Base-by-base conservation (phyloP, 35 echinoderm and acorn worm species). In the Diadema setosum region DNA sequence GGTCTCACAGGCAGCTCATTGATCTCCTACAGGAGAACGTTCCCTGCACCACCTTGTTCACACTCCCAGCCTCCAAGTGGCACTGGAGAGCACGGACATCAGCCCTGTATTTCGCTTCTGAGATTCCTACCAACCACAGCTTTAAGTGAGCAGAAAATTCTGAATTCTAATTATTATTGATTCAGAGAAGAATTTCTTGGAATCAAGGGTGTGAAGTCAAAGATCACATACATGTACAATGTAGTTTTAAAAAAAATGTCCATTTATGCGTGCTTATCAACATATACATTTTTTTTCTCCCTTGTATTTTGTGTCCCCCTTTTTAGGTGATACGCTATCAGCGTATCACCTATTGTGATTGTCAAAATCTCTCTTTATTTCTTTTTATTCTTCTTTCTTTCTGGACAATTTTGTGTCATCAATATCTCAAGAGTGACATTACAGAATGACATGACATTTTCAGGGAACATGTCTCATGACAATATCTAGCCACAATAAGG, bases 81-180 rank as follows among this genome's bases (percentile, higher is more conserved):
- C 96, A 98, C 33, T 98, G 96, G 96, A 98, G 85, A 67, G 96
- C 96, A 40, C 82, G 96, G 67, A 94, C 96, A 18, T 91, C 96
- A 39, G 96, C 96, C 12, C 89, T 98, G 0, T 86, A 98, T 46
- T 92, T 98, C 48, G 89, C 96, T 37, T 82, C 86, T 40, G 50
- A 85, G 14, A 92, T 98, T 46, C 92, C 92, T 20, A 42, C 39
- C 18, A 86, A 75, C 26, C 11, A 91, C 3, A 39, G 15, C 2
- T 94, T 88, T 39, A 89, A 70, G 92, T 94, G 49, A 35, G 70
- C 85, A 9, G 15, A 37, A 5, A 9, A 24, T 61, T 14, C 9
- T 18, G 15, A 15, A 40, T 14, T 42, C 15, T 7, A 39, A 81
- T 81, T 44, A 17, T 46, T 23, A 15, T 57, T 15, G 23, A 23